Evolutionary conservation across 2,888 invertebrate species (phyloP).

Genomic region (Netelia melanura): DNA sequence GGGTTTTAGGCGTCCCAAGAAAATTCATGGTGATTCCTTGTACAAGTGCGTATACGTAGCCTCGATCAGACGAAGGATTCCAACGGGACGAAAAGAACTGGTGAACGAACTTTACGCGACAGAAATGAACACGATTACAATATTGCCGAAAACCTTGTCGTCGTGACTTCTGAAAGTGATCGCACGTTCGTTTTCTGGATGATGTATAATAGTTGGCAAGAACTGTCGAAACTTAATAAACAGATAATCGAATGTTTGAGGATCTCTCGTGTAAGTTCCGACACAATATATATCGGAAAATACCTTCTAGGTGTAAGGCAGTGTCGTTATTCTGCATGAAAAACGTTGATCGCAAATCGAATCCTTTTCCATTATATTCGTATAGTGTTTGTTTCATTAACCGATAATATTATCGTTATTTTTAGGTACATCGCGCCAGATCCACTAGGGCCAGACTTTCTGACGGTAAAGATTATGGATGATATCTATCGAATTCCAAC

Average conservation of each 20-base stretch:
- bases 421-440: constrained; percentile 68
- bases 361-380: not conserved
- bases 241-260: not conserved
- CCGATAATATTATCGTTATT: constrained; percentile 50
- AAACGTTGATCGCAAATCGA: not conserved
- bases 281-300: not conserved
- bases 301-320: not conserved
- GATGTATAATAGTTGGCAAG: not conserved
- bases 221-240: not conserved
- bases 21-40: not conserved
- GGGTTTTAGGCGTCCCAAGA: not conserved
- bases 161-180: not conserved
- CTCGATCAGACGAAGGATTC: not conserved
- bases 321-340: not conserved
- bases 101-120: not conserved
- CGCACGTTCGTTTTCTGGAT: not conserved
- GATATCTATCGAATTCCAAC: constrained; percentile 58
- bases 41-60: not conserved
- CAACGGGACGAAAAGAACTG: not conserved
- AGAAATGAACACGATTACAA: not conserved
- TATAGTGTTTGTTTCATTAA: constrained; percentile 22
- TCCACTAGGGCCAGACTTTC: constrained; percentile 56
- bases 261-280: not conserved
- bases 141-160: constrained; percentile 21
- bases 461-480: constrained; percentile 45